Evolutionary conservation across 2,797 vertebrate species (phyloP).

Genomic region (Triplophysa yarkandensis): DNA sequence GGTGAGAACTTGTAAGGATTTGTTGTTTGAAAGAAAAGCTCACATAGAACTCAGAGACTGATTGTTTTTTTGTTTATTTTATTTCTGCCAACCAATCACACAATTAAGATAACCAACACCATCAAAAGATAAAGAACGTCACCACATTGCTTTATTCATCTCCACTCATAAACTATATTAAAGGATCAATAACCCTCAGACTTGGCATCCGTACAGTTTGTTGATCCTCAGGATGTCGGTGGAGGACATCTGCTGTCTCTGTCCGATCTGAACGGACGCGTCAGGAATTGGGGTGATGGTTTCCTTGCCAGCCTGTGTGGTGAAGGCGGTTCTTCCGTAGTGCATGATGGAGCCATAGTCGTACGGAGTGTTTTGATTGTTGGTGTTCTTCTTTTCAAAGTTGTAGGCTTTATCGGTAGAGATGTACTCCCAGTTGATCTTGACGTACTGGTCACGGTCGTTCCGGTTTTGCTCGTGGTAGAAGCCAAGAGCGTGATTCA

Average conservation of each 20-base stretch:
- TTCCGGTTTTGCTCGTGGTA: constrained; percentile 73
- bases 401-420: constrained; percentile 52
- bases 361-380: constrained; percentile 68
- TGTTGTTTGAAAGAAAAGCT: too few relatives aligned
- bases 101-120: background rate
- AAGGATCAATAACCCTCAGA: constrained; percentile 58
- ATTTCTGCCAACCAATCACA: background rate
- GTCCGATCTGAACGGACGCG: constrained; percentile 32
- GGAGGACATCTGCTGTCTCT: constrained; percentile 39
- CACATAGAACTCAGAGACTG: too few relatives aligned
- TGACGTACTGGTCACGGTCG: constrained; percentile 72
- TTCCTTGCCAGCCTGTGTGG: constrained; percentile 24
- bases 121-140: background rate
- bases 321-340: constrained; percentile 62
- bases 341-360: constrained; percentile 78
- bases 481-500: constrained; percentile 73
- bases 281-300: constrained; percentile 60
- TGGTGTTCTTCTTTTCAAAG: constrained; percentile 67
- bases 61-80: too few relatives aligned
- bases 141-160: too few relatives aligned
- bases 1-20: too few relatives aligned
- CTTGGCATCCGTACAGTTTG: constrained; percentile 58
- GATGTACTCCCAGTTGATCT: constrained; percentile 72
- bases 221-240: constrained; percentile 58
- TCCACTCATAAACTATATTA: background rate